Evolutionary conservation across 2,888 invertebrate species (phyloP).

Genomic region (Heterodera filipjevi): DNA sequence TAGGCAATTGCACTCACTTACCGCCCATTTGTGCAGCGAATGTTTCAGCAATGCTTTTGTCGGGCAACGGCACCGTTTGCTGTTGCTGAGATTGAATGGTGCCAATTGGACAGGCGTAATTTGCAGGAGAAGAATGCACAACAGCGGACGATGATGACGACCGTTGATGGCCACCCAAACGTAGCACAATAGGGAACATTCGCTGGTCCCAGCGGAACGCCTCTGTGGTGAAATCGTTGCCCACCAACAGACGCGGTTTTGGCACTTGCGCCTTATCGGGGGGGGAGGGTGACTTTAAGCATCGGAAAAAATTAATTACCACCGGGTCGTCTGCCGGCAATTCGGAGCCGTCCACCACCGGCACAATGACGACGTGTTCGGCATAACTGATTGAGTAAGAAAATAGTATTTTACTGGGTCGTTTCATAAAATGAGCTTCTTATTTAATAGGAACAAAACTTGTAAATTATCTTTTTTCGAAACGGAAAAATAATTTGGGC

Average conservation of each 20-base stretch:
- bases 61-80: slow-evolving; percentile 40
- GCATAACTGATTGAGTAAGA: slow-evolving; percentile 69
- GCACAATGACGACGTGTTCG: slow-evolving; percentile 94
- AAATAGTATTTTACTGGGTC: neutral
- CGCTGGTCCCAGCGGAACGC: slow-evolving; percentile 99
- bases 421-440: too few relatives aligned
- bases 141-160: neutral
- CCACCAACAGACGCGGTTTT: slow-evolving; percentile 65
- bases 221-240: slow-evolving; percentile 92
- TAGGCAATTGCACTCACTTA: neutral
- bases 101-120: slow-evolving; percentile 68
- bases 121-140: too few relatives aligned
- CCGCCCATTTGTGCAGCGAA: slow-evolving; percentile 39
- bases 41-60: slow-evolving; percentile 30
- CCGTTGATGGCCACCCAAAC: slow-evolving; percentile 76
- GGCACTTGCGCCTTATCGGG: slow-evolving; percentile 10
- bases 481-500: too few relatives aligned
- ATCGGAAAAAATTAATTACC: neutral
- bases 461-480: too few relatives aligned
- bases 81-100: neutral
- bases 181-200: slow-evolving; percentile 88
- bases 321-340: slow-evolving; percentile 4
- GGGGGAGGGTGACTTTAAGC: neutral
- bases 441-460: too few relatives aligned
- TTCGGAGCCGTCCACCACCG: slow-evolving; percentile 88